These are phyloP conservation scores for Melanotaenia parkinsoni DNA, from an alignment of 2,797 vertebrate genomes.

Conservation along the genomic window DNA sequence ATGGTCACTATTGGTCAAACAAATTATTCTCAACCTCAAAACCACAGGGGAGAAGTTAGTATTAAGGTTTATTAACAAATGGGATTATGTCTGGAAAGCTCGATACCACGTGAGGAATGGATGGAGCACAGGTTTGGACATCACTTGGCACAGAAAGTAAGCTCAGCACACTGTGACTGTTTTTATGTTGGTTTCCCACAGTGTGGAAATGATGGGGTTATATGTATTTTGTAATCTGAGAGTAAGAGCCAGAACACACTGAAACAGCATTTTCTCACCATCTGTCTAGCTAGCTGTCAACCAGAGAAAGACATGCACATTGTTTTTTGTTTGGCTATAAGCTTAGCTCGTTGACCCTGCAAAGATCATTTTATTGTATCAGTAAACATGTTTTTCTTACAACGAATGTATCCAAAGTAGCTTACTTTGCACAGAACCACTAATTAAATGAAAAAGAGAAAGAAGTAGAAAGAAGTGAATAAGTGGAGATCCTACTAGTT, in stretches of 20 bases:
- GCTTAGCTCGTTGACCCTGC: constrained; percentile 16
- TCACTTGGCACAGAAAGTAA: constrained; percentile 27
- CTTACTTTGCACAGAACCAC: not conserved
- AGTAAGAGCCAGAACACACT: constrained; percentile 41
- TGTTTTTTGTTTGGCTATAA: constrained; percentile 30
- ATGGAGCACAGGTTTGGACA: not conserved
- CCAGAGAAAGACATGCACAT: constrained; percentile 24
- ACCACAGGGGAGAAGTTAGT: not conserved
- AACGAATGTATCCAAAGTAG: constrained; percentile 20
- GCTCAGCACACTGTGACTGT: constrained; percentile 6
- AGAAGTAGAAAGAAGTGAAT: no score
- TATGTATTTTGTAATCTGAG: constrained; percentile 59
- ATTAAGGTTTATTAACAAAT: constrained; percentile 1
- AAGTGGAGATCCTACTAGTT: no score
- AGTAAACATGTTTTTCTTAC: constrained; percentile 31
- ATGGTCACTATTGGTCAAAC: constrained; percentile 25
- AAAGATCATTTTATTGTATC: constrained; percentile 20
- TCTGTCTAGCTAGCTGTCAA: constrained; percentile 48
- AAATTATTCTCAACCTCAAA: constrained; percentile 6
- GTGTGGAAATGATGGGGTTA: constrained; percentile 46
- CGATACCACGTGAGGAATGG: not conserved
- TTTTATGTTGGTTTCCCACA: constrained; percentile 34
- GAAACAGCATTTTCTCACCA: constrained; percentile 46
- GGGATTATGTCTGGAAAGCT: constrained; percentile 5
- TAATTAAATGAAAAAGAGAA: not conserved